phyloP scores from a whole-genome alignment of 1,140 invertebrate genomes.

The Drosophila obscura region DNA sequence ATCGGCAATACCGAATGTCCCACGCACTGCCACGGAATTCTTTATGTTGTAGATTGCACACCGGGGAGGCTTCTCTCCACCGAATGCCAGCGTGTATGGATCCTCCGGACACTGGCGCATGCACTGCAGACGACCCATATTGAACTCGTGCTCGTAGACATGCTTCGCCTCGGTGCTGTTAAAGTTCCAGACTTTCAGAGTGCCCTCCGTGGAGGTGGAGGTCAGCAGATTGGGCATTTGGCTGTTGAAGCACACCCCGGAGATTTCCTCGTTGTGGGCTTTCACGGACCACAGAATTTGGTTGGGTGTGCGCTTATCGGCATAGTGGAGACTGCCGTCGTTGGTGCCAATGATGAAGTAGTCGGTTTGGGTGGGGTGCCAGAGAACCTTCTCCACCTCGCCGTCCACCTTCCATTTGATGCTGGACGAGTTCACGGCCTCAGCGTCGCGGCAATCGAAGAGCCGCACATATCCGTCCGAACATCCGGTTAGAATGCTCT shows the following conservation, averaged over 20 bases:
- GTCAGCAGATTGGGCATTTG: slow-evolving; percentile 72
- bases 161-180: slow-evolving; percentile 73
- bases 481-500: slow-evolving; percentile 91
- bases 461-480: slow-evolving; percentile 88
- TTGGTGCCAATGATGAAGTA: slow-evolving; percentile 89
- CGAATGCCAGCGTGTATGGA: slow-evolving; percentile 91
- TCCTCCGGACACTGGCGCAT: slow-evolving; percentile 91
- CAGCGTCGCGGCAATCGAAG: slow-evolving; percentile 90
- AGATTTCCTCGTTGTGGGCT: slow-evolving; percentile 92
- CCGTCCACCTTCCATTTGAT: slow-evolving; percentile 89
- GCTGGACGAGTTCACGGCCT: slow-evolving; percentile 83
- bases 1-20: slow-evolving; percentile 67
- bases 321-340: slow-evolving; percentile 90
- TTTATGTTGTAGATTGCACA: slow-evolving; percentile 91
- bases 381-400: slow-evolving; percentile 95
- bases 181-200: slow-evolving; percentile 82
- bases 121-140: slow-evolving; percentile 90
- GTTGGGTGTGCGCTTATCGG: slow-evolving; percentile 89
- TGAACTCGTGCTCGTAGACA: slow-evolving; percentile 86
- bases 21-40: slow-evolving; percentile 86
- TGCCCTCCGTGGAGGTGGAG: slow-evolving; percentile 75
- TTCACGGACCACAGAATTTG: slow-evolving; percentile 90
- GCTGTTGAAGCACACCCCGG: slow-evolving; percentile 85
- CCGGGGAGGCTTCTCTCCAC: slow-evolving; percentile 92
- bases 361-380: slow-evolving; percentile 87